These are phyloP conservation scores for Lophius piscatorius DNA, from an alignment of 2,113 vertebrate genomes.

Conservation along the genomic window DNA sequence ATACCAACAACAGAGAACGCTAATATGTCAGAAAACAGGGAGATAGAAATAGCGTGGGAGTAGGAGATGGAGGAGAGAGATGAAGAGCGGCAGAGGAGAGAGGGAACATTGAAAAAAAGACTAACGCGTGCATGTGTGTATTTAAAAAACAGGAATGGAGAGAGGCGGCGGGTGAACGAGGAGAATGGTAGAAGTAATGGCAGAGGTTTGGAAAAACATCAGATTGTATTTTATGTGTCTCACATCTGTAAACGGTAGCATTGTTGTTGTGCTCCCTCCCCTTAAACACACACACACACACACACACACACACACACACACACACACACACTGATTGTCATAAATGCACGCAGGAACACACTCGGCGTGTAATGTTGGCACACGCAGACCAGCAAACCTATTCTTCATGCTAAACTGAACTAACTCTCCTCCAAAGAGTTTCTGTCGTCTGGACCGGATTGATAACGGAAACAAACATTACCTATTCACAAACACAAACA, in stretches of 20 bases:
- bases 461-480: conserved; percentile 70
- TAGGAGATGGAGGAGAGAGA: conserved; percentile 68
- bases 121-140: conserved; percentile 25
- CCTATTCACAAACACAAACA: conserved; percentile 58
- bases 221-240: conserved; percentile 72
- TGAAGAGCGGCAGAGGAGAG: conserved; percentile 64
- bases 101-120: conserved; percentile 17
- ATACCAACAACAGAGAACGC: conserved; percentile 60
- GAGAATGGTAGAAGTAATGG: conserved; percentile 76
- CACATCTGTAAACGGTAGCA: conserved; percentile 62
- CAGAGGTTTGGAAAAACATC: conserved; percentile 74
- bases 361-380: conserved; percentile 29
- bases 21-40: conserved; percentile 63
- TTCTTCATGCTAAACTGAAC: conserved; percentile 76
- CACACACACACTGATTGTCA: conserved; percentile 31
- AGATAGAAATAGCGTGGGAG: conserved; percentile 70
- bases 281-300: conserved; percentile 12
- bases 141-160: conserved; percentile 42
- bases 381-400: conserved; percentile 41
- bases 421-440: conserved; percentile 71
- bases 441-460: conserved; percentile 69
- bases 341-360: conserved; percentile 17
- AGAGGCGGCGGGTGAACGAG: conserved; percentile 71
- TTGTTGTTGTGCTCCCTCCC: too few relatives aligned
- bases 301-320: conserved; percentile 2